A percentile compares a stretch with the other conserved stretches of the same genome.
Evolutionary conservation across 2,113 vertebrate genomes (phyloP).

Genomic region (Labeo rohita): DNA sequence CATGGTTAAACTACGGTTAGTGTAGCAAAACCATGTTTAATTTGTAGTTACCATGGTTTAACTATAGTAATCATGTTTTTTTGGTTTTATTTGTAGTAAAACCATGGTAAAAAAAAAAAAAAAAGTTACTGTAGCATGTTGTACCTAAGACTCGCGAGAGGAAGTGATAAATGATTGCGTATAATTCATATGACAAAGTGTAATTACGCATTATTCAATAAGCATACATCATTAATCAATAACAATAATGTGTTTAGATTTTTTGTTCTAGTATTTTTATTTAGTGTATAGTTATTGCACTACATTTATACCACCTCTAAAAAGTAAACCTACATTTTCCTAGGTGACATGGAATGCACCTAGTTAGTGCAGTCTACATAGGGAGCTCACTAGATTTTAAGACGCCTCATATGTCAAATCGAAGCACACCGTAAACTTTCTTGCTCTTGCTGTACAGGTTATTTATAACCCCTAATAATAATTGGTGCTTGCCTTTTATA

Average conservation of each 20-base stretch:
- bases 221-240: no score
- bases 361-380: background rate
- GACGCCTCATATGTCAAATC: background rate
- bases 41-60: no score
- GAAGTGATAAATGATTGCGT: background rate
- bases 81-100: no score
- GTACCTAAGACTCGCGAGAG: background rate
- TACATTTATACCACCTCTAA: background rate
- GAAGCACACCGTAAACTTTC: background rate
- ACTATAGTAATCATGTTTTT: no score
- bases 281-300: background rate
- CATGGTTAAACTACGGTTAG: no score
- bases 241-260: no score
- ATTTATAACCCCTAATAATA: slow-evolving; percentile 18
- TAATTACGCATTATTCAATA: no score
- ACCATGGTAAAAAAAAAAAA: no score
- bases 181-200: background rate
- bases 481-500: background rate
- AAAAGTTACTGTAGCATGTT: background rate
- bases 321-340: background rate
- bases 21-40: no score
- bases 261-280: background rate
- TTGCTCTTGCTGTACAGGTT: background rate
- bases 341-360: background rate
- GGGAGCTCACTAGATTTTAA: background rate